Conservation (phyloP, 2,797 vertebrate species). For the Acanthurus lineatus region DNA sequence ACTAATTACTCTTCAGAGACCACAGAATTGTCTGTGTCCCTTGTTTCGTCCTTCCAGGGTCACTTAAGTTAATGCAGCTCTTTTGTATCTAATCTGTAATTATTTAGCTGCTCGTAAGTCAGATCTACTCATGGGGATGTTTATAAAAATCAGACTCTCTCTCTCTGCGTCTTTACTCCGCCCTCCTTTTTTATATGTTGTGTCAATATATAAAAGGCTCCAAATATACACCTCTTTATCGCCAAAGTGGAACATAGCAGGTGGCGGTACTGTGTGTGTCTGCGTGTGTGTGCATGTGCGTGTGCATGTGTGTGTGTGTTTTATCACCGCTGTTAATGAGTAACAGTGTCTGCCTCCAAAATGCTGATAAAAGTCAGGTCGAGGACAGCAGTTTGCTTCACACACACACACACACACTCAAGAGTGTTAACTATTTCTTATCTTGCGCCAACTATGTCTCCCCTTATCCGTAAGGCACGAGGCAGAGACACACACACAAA, state of each 20-base stretch:
- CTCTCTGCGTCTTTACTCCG: neutral
- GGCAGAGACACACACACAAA: constrained; percentile 21
- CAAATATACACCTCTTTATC: constrained; percentile 72
- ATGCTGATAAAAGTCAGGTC: constrained; percentile 74
- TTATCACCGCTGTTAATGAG: constrained; percentile 78
- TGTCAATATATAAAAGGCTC: constrained; percentile 49
- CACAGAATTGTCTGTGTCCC: neutral
- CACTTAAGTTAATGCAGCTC: neutral
- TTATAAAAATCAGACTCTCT: constrained; percentile 5
- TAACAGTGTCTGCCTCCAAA: constrained; percentile 79
- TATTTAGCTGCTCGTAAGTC: neutral
- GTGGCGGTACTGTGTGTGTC: constrained; percentile 43
- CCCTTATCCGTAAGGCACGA: constrained; percentile 52
- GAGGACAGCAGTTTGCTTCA: constrained; percentile 54
- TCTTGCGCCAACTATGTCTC: constrained; percentile 42
- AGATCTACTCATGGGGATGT: neutral
- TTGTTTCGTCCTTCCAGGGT: neutral
- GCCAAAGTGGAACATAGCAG: constrained; percentile 56
- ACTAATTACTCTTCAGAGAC: neutral
- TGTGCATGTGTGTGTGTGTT: too few relatives aligned
- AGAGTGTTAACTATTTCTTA: constrained; percentile 57
- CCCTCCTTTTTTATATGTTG: constrained; percentile 37
- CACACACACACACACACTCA: constrained; percentile 28
- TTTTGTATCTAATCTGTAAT: constrained; percentile 6
- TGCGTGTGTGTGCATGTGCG: constrained; percentile 8